These are phyloP conservation scores for Pseudopleuronectes americanus DNA, from an alignment of 2,797 vertebrate species.

Conservation along the genomic window DNA sequence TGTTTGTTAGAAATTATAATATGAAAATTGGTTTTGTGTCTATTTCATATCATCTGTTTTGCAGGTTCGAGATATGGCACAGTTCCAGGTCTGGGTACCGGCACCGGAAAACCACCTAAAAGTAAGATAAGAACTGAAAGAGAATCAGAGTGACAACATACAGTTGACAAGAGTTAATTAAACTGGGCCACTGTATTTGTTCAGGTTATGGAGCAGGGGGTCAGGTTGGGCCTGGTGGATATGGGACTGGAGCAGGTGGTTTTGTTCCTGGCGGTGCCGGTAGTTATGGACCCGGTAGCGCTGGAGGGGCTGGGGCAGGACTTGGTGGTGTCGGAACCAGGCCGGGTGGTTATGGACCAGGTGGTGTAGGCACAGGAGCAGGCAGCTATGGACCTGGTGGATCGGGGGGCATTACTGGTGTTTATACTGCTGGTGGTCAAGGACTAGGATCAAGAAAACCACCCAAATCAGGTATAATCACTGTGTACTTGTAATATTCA, in stretches of 20 bases:
- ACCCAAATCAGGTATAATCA: slow-evolving; percentile 67
- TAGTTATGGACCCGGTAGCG: slow-evolving; percentile 49
- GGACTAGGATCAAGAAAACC: slow-evolving; percentile 66
- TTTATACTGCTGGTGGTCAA: slow-evolving; percentile 58
- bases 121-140: slow-evolving; percentile 58
- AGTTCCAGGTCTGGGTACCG: slow-evolving; percentile 57
- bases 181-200: slow-evolving; percentile 33
- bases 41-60: slow-evolving; percentile 19
- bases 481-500: neutral
- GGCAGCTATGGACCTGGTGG: slow-evolving; percentile 53
- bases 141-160: slow-evolving; percentile 13
- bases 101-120: slow-evolving; percentile 76
- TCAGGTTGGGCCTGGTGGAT: slow-evolving; percentile 58
- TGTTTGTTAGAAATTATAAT: too few species aligned
- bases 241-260: slow-evolving; percentile 55
- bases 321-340: slow-evolving; percentile 41
- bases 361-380: slow-evolving; percentile 47
- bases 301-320: slow-evolving; percentile 48
- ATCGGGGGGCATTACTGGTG: slow-evolving; percentile 48
- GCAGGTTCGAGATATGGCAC: slow-evolving; percentile 73
- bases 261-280: slow-evolving; percentile 36
- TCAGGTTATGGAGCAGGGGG: slow-evolving; percentile 75
- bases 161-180: neutral
- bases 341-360: slow-evolving; percentile 52
- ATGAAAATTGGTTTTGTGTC: slow-evolving; percentile 2